Evolutionary conservation across 2,888 invertebrate species (phyloP).

Genomic region (Leistus spinibarbis): DNA sequence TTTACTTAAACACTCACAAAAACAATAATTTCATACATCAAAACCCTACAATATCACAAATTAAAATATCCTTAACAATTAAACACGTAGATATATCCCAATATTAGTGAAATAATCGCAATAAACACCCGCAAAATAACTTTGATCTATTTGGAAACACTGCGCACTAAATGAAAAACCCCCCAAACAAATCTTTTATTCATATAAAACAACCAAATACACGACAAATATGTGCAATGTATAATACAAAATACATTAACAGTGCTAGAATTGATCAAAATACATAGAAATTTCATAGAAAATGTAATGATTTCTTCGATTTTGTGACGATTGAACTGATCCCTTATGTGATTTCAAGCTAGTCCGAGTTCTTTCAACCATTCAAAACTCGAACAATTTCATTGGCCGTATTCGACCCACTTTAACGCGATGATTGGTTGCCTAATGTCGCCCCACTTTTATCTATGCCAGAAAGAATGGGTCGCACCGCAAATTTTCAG

Average conservation of each 20-base stretch:
- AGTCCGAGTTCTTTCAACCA: neutral
- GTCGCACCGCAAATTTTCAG: constrained; percentile 4
- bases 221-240: neutral
- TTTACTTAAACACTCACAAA: neutral
- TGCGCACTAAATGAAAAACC: neutral
- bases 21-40: neutral
- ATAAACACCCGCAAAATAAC: neutral
- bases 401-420: neutral
- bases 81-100: neutral
- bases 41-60: neutral
- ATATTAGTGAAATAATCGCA: neutral
- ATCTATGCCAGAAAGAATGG: neutral
- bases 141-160: neutral
- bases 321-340: neutral
- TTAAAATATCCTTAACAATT: neutral
- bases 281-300: neutral
- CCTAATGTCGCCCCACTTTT: neutral
- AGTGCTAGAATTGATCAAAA: neutral
- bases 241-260: neutral
- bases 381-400: neutral
- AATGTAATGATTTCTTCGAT: neutral
- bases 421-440: neutral
- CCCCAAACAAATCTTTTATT: neutral
- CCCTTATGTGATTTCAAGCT: neutral
- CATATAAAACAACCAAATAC: neutral